These are phyloP conservation scores for Patella ulyssiponensis DNA, from an alignment of 2,888 invertebrate species.

Conservation along the genomic window DNA sequence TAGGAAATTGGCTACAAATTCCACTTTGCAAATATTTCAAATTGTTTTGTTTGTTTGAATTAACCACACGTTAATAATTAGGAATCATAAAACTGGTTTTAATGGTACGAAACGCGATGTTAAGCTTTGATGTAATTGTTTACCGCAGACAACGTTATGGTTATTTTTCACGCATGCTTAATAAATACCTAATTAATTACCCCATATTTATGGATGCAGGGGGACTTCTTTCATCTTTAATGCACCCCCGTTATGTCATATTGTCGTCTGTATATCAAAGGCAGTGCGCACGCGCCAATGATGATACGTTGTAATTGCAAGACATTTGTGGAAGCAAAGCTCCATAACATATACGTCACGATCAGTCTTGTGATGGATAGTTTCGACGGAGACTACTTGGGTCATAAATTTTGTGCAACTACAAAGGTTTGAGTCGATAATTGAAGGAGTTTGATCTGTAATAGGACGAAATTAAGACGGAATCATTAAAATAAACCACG, in stretches of 20 bases:
- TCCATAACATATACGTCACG: too few relatives aligned
- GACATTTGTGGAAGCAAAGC: too few relatives aligned
- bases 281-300: too few relatives aligned
- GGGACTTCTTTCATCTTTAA: too few relatives aligned
- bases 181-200: neutral
- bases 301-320: too few relatives aligned
- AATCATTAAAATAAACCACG: slow-evolving; percentile 6
- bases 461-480: slow-evolving; percentile 1
- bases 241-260: too few relatives aligned
- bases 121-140: neutral
- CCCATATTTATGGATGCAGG: neutral
- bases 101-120: neutral
- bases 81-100: neutral
- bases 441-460: slow-evolving; percentile 1
- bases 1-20: too few relatives aligned
- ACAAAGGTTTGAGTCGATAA: neutral
- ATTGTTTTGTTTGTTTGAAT: neutral
- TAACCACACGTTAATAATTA: neutral
- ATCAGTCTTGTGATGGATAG: too few relatives aligned
- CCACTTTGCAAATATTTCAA: too few relatives aligned
- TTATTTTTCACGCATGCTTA: neutral
- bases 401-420: too few relatives aligned
- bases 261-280: too few relatives aligned
- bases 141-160: neutral
- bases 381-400: too few relatives aligned